Conservation (phyloP, 2,888 invertebrate species). For the Anthoptus insignis region DNA sequence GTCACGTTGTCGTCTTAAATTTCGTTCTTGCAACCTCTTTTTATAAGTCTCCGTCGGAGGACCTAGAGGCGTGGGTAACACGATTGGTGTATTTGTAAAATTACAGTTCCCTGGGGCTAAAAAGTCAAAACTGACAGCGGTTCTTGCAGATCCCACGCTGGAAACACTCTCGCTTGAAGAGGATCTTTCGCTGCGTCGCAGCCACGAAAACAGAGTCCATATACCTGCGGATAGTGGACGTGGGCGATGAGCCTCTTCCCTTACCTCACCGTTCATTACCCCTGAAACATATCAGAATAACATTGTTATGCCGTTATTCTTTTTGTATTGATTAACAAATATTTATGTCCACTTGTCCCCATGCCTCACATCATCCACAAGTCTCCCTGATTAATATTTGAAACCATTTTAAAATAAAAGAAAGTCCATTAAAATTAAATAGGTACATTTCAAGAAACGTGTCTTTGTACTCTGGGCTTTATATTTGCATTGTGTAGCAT, state of each 20-base stretch:
- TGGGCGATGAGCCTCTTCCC: conserved; percentile 66
- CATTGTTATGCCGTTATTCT: neutral
- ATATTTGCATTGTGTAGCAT: neutral
- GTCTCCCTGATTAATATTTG: too few relatives aligned
- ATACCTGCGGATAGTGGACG: conserved; percentile 81
- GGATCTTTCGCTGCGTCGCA: conserved; percentile 86
- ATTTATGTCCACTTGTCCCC: too few relatives aligned
- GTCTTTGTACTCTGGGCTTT: too few relatives aligned
- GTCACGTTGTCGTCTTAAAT: conserved; percentile 86
- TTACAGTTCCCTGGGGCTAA: conserved; percentile 86
- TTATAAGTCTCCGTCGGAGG: conserved; percentile 89
- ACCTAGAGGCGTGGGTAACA: conserved; percentile 81
- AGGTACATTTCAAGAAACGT: too few relatives aligned
- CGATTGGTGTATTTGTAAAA: conserved; percentile 66
- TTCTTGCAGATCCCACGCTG: conserved; percentile 91
- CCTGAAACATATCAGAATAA: conserved; percentile 58
- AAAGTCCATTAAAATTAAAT: too few relatives aligned
- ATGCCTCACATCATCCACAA: too few relatives aligned
- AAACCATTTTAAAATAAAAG: too few relatives aligned
- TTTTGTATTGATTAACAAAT: too few relatives aligned
- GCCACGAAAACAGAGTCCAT: conserved; percentile 91
- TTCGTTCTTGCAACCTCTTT: conserved; percentile 87
- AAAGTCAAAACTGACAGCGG: conserved; percentile 91
- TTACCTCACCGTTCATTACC: conserved; percentile 75
- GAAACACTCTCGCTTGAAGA: conserved; percentile 85